A percentile compares a stretch with the other conserved stretches of the same genome.
Evolutionary conservation across 2,888 invertebrate species (phyloP).

Genomic region (Hypena proboscidalis): DNA sequence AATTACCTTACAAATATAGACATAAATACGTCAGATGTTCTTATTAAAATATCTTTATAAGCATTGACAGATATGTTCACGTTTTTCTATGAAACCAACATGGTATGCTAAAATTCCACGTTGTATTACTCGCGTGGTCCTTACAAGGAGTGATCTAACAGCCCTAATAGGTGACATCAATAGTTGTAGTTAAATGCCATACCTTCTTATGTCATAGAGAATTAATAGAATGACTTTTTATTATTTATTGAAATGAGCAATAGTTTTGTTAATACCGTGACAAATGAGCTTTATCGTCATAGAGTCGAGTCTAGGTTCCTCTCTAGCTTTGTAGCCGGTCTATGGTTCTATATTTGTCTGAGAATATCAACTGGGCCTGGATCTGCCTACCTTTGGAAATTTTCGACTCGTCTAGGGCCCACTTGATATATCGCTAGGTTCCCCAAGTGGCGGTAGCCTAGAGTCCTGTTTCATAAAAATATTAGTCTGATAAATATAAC

Average conservation of each 20-base stretch:
- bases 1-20: constrained; percentile 2
- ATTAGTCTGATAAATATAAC: too few relatives aligned
- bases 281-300: too few relatives aligned
- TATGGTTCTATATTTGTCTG: too few relatives aligned
- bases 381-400: too few relatives aligned
- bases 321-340: too few relatives aligned
- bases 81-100: constrained; percentile 25
- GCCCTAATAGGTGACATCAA: constrained; percentile 46
- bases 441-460: too few relatives aligned
- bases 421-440: too few relatives aligned
- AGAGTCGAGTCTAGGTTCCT: too few relatives aligned
- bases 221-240: constrained; percentile 13
- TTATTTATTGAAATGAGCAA: constrained; percentile 15
- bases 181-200: constrained; percentile 17
- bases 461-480: too few relatives aligned
- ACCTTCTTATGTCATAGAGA: constrained; percentile 18
- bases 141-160: constrained; percentile 37
- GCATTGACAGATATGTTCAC: constrained; percentile 11
- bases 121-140: constrained; percentile 21
- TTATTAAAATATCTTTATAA: constrained; percentile 7
- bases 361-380: too few relatives aligned
- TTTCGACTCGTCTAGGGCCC: too few relatives aligned
- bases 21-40: constrained; percentile 1
- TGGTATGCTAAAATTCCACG: constrained; percentile 29
- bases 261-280: too few relatives aligned